Evolutionary conservation across 2,888 invertebrate species (phyloP), one percentile per base, ranked within the genome.

Genomic region (Diaphora mendica): DNA sequence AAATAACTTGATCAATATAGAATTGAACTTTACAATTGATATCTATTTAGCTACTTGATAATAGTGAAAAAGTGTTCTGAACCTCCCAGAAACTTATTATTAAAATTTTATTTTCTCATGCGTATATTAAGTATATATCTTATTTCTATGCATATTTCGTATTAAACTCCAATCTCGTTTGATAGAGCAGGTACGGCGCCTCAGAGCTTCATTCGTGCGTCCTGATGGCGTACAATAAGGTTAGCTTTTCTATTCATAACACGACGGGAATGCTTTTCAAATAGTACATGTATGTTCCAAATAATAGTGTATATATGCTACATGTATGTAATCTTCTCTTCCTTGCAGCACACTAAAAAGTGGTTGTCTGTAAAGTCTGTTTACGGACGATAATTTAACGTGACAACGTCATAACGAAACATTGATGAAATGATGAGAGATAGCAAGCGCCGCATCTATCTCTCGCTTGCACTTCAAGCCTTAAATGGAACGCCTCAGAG

Each of bases 211-310:
- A 26, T 64, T 65, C 64, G 51, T 72, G 39, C n/a, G 72, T 74
- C 65, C 51, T 13, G 62, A 55, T 68, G 59, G 62, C 70, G 30
- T 26, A 82, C 68, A 78, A 76, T 73, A 55, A 68, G 72, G 73
- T 71, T 70, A 71, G 42, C 59, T 70, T 77, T 78, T 79, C 68
- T 79, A 75, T 83, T 79, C 74, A 51, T 20, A 69, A 51, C 75
- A 78, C 76, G 75, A 72, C 66, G 55, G 55, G 48, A 69, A 42
- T 64, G 33, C 33, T 59, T 69, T 69, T 20, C 55, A 33, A 69
- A 42, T n/a, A 44, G 23, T 69, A 39, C 11, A 23, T 59, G 33
- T 62, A 30, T 15, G 15, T 62, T 1, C 0, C n/a, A 55, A 55
- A 55, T 55, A 55, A 55, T 55, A 51, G 51, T 23, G 51, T 48